Evolutionary conservation across 2,797 vertebrate genomes (phyloP), one percentile per base, ranked within the genome.

Genomic region (Orestias chungarensis): DNA sequence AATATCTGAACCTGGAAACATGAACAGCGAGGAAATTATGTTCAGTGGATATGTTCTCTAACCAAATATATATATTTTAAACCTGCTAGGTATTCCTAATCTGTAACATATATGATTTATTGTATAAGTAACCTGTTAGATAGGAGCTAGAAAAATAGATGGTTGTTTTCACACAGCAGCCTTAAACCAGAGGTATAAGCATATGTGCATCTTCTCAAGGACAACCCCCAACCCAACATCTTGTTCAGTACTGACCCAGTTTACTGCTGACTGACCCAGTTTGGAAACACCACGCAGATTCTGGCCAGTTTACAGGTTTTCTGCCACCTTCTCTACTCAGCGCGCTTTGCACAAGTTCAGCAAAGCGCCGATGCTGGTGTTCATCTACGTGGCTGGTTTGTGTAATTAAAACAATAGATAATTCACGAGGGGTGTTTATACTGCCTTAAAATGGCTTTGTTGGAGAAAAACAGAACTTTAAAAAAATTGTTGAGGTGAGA

Each of bases 251-350:
- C 29, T 47, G 78, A 85, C 80, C 77, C 82, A 66, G 75, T 78
- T 79, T 82, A 80, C 80, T 83, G 73, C 38, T 33, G 29, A 62
- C 70, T 90, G 91, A 91, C 90, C 89, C 80, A 62, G 71, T 50
- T 71, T 74, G 15, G 25, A 61, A n/a, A 10, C 69, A 74, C 70
- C 68, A 77, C 66, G 61, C 40, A 74, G 9, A 40, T 3, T 3
- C 18, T 8, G 25, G 75, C 74, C 43, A 70, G n/a, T 64, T 64
- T 42, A 15, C 38, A 73, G 62, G 71, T 40, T 47, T 68, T 64
- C 75, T 71, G 61, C 65, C 67, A 64, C 55, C 52, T 81, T 83
- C 75, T 59, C 44, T 68, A n/a, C 71, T 72, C 76, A 77, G 71
- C 78, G 62, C 83, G 76, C 54, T 69, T 52, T 75, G 71, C 68